Evolutionary conservation across 2,888 invertebrate genomes (phyloP), one percentile per base, ranked within the genome.

Genomic region (Ariolimax columbianus): DNA sequence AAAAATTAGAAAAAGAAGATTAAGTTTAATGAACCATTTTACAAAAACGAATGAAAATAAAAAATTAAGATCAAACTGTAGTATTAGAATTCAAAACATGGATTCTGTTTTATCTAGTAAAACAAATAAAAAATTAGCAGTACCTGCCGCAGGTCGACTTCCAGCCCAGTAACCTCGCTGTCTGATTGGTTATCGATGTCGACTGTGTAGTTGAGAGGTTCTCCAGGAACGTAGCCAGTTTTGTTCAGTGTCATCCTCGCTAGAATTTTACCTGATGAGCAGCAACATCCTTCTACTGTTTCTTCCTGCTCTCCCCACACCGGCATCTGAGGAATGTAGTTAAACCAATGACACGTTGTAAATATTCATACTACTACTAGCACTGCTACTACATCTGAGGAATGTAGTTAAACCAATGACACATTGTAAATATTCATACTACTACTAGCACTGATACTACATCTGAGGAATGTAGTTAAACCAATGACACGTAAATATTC

Each of bases 171-270:
- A 92, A 98, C 96, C 75, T 97, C 97, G 86, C 97, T 97, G 93
- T 96, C 96, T 93, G 97, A 97, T 92, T 96, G 95, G 95, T 98
- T 98, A 93, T 96, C 95, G 80, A 98, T 96, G 84, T 96, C 96
- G 36, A 98, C 98, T 84, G 96, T 96, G 90, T 98, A 96, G 91
- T 96, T 96, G 93, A 98, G 96, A 93, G 97, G 97, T 95, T 98
- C 98, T 1, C 98, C 98, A 6, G 98, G 98, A 86, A 98, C 98
- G 95, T 97, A 98, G 51, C 98, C 98, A 85, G 98, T 97, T 93
- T 98, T 96, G 95, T 98, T 97, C 87, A 98, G 95, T 87, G 97
- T 95, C 87, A 98, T 97, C 91, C 97, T 96, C 93, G 97, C 97
- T 82, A 96, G 95, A 55, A 98, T 97, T 19, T 96, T 96, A 73